Base-by-base conservation (phyloP, 2,888 invertebrate genomes). In the Trichopria drosophilae region DNA sequence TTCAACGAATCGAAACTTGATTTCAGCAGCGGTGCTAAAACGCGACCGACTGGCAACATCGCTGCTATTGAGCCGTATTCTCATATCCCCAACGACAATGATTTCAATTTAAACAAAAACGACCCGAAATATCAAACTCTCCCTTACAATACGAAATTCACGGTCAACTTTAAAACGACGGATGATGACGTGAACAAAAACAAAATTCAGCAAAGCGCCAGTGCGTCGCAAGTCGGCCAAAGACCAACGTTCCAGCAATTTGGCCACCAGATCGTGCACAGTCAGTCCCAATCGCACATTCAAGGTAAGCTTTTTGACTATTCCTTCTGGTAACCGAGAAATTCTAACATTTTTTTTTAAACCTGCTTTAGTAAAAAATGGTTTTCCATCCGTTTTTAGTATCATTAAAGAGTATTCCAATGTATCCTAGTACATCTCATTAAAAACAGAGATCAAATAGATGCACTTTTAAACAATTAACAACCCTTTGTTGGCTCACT, bases 41-140 rank as follows among this genome's bases (percentile, higher is more conserved):
- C 79, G 19, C 81, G 82, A 61, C 79, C 85, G 6, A 80, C 88
- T 39, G 88, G 88, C 45, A 90, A 92, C 76, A 86, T 92, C 53
- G 91, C 91, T 13, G 91, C 91, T 35, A 88, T 92, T 26, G 91
- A 91, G 71, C 91, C 91, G 3, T 92, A 90, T 73, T 90, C 90
- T 67, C 91, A 91, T 67, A 87, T 90, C 66, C 91, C 91, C 44
- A 75, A 69, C 62, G 74, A 73, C 63, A 84, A 87, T 67, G 84
- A 88, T 67, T 88, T 90, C 69, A 83, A 84, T 53, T 84, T 88
- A 19, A 89, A 86, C 67, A 92, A 92, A 74, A 87, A 87, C 47
- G 92, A 93, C 76, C 91, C 88, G 31, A 95, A 91, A 77, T 93
- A 90, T 79, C 93, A 93, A 80, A 92, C 92, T 20, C 79, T 93